Evolutionary conservation across 1,140 invertebrate genomes (phyloP).

Genomic region (Telenomus remus): DNA sequence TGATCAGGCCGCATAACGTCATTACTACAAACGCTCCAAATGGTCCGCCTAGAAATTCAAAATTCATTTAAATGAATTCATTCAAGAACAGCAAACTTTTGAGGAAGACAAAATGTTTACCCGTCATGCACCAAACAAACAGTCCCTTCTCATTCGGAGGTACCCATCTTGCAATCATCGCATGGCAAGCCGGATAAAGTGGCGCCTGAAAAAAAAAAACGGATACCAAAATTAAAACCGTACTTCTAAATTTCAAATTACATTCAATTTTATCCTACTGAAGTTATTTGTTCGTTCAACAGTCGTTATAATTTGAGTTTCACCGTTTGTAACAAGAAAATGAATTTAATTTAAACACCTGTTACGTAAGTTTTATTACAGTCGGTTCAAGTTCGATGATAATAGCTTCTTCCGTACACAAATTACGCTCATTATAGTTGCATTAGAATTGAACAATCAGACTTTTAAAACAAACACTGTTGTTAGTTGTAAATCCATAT

Average conservation of each 20-base stretch:
- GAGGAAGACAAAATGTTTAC: conserved; percentile 46
- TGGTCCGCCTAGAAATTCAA: conserved; percentile 79
- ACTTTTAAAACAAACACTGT: background rate
- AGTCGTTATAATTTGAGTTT: too few species aligned
- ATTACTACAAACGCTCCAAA: conserved; percentile 87
- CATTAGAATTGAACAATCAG: background rate
- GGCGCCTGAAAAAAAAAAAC: conserved; percentile 76
- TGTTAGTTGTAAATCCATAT: background rate
- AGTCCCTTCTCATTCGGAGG: conserved; percentile 86
- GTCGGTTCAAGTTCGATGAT: too few species aligned
- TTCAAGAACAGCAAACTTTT: too few species aligned
- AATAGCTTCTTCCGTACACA: too few species aligned
- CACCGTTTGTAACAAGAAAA: too few species aligned
- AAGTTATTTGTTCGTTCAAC: too few species aligned
- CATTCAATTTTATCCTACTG: background rate
- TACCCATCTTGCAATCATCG: conserved; percentile 83
- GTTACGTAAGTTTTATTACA: too few species aligned
- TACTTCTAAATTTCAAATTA: background rate
- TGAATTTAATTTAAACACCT: too few species aligned
- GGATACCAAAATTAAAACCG: background rate
- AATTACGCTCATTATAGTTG: background rate
- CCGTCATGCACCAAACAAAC: conserved; percentile 81
- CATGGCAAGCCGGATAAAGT: conserved; percentile 83
- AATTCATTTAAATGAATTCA: too few species aligned
- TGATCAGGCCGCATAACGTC: conserved; percentile 81